Evolutionary conservation across 2,113 vertebrate species (phyloP).

Genomic region (Chionomys nivalis): DNA sequence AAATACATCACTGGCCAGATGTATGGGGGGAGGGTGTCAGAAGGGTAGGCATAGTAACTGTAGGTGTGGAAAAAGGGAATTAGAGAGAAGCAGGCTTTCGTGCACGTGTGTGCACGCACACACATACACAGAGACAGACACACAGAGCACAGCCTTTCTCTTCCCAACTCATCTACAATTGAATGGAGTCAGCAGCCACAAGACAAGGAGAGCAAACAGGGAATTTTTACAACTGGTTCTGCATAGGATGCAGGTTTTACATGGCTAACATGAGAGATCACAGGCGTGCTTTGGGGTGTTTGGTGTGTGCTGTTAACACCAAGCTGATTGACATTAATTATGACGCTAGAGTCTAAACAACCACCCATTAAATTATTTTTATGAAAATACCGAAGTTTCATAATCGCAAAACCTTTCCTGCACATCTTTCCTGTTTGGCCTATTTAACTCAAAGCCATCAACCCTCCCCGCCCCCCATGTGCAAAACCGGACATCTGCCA

Average conservation of each 20-base stretch:
- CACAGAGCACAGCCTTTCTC: background rate
- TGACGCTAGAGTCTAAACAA: background rate
- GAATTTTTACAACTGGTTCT: background rate
- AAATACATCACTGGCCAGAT: background rate
- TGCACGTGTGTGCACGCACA: fast-evolving
- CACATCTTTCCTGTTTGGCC: background rate
- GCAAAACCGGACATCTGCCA: background rate
- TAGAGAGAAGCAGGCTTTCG: background rate
- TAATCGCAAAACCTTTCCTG: background rate
- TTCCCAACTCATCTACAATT: background rate
- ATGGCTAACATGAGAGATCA: background rate
- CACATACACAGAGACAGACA: fast-evolving
- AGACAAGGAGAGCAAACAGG: background rate
- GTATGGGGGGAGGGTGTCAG: fast-evolving
- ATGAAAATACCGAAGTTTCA: background rate
- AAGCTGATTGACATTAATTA: conserved; percentile 3
- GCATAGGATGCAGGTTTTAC: background rate
- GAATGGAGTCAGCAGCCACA: background rate
- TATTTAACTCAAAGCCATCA: background rate
- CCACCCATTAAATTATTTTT: conserved; percentile 24
- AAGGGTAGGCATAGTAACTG: background rate
- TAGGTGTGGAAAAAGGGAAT: background rate
- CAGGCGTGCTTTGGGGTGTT: background rate
- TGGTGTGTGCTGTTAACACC: background rate
- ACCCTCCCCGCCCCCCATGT: background rate